These are phyloP conservation scores for Panagrolaimus sp. DNA, from an alignment of 1,140 invertebrate species.

Conservation along the genomic window DNA sequence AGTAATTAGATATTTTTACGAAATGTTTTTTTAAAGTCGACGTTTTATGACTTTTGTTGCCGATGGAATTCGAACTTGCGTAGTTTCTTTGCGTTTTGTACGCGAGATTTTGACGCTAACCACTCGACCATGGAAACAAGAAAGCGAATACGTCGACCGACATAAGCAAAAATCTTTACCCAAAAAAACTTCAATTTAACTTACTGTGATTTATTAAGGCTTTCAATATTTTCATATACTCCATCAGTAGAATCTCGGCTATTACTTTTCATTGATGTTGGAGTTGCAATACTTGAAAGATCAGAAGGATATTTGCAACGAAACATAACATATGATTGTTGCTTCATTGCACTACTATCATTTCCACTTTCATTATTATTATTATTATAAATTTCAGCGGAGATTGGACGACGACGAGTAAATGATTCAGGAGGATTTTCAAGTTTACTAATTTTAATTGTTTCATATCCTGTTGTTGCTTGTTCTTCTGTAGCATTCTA, in stretches of 20 bases:
- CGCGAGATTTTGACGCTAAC: too few relatives aligned
- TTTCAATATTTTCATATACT: conserved; percentile 7
- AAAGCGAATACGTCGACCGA: too few relatives aligned
- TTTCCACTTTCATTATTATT: too few relatives aligned
- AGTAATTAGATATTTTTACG: too few relatives aligned
- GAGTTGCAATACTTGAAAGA: not conserved
- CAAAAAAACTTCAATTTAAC: too few relatives aligned
- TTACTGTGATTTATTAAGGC: not conserved
- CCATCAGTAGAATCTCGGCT: not conserved
- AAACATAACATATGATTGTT: not conserved
- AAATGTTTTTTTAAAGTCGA: too few relatives aligned
- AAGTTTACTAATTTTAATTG: not conserved
- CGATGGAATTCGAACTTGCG: too few relatives aligned
- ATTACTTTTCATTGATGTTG: not conserved
- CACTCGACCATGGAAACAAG: too few relatives aligned
- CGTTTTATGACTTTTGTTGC: too few relatives aligned
- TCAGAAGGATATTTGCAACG: conserved; percentile 2
- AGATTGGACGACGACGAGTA: not conserved
- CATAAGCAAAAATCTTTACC: too few relatives aligned
- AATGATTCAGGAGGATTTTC: conserved; percentile 7
- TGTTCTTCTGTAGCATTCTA: not conserved
- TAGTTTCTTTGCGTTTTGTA: too few relatives aligned
- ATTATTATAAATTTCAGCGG: too few relatives aligned
- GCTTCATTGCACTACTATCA: not conserved
- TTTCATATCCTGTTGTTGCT: conserved; percentile 13